phyloP scores from a whole-genome alignment of 2,888 invertebrate genomes.

The Belgica antarctica region DNA sequence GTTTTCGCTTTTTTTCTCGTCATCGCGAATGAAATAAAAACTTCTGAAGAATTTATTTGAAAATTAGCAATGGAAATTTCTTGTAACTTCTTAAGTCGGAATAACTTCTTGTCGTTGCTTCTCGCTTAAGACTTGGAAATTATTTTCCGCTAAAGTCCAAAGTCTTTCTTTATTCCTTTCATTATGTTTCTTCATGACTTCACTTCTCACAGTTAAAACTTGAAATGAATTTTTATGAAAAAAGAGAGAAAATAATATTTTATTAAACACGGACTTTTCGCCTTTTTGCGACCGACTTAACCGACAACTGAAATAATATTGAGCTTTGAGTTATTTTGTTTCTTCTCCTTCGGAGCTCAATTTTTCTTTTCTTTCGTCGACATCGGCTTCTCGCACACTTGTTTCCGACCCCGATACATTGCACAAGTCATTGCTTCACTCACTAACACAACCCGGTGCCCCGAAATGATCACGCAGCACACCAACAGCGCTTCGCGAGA shows the following conservation, averaged over 20 bases:
- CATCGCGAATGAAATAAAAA: background rate
- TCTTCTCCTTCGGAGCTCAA: constrained; percentile 13
- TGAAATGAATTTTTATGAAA: constrained; percentile 39
- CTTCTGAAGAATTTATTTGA: constrained; percentile 17
- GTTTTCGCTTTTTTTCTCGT: constrained; percentile 2
- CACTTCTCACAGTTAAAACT: constrained; percentile 42
- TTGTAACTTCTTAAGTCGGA: background rate
- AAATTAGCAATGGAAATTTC: constrained; percentile 39
- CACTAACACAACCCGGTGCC: too few species aligned
- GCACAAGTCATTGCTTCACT: background rate
- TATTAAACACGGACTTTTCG: constrained; percentile 31
- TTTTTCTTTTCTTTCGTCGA: constrained; percentile 14
- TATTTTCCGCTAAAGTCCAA: constrained; percentile 40
- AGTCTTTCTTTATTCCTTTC: constrained; percentile 28
- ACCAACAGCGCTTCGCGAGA: constrained; percentile 34
- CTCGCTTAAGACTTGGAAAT: background rate
- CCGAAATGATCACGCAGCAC: background rate
- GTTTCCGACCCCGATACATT: constrained; percentile 4
- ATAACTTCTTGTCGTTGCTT: background rate
- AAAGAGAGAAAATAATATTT: constrained; percentile 26
- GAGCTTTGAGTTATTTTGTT: constrained; percentile 28
- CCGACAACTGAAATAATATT: constrained; percentile 43
- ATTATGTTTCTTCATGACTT: constrained; percentile 41
- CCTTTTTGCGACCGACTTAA: constrained; percentile 40
- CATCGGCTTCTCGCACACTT: constrained; percentile 40